Conservation (phyloP, 2,797 vertebrate species). For the Corythornis leucogaster region DNA sequence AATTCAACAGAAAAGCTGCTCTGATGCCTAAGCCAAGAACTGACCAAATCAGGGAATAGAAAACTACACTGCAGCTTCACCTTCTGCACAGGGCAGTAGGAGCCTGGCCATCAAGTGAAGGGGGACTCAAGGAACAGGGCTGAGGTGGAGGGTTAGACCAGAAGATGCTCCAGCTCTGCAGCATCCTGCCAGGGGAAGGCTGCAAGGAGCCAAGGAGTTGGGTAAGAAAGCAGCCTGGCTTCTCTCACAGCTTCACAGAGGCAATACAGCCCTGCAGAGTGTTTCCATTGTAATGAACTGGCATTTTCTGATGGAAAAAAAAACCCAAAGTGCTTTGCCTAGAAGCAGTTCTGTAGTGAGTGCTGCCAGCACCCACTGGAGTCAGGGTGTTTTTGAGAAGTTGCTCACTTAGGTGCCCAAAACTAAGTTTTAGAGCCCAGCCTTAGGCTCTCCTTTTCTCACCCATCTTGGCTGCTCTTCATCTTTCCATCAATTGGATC, state of each 20-base stretch:
- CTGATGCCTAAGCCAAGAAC: background rate
- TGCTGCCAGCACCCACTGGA: background rate
- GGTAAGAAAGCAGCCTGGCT: slow-evolving; percentile 42
- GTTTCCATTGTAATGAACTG: slow-evolving; percentile 18
- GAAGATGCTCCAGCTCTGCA: background rate
- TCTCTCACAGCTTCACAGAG: background rate
- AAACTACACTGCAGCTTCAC: background rate
- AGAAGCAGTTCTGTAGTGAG: background rate
- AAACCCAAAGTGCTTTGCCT: background rate
- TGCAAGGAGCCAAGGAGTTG: slow-evolving; percentile 11
- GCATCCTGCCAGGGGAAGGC: background rate
- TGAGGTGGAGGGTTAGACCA: background rate
- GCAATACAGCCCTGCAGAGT: background rate
- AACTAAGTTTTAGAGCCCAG: background rate
- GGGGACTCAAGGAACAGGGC: accelerated
- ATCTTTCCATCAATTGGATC: background rate
- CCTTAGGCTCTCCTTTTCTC: background rate
- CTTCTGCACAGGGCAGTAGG: background rate
- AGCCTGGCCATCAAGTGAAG: background rate
- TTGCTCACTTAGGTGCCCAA: background rate
- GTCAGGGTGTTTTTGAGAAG: background rate
- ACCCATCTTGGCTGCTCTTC: background rate
- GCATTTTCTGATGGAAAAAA: slow-evolving; percentile 17
- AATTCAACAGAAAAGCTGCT: background rate
- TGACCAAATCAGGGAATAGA: background rate